Evolutionary conservation across 2,797 vertebrate genomes (phyloP).

Genomic region (Darevskia nairensis): DNA sequence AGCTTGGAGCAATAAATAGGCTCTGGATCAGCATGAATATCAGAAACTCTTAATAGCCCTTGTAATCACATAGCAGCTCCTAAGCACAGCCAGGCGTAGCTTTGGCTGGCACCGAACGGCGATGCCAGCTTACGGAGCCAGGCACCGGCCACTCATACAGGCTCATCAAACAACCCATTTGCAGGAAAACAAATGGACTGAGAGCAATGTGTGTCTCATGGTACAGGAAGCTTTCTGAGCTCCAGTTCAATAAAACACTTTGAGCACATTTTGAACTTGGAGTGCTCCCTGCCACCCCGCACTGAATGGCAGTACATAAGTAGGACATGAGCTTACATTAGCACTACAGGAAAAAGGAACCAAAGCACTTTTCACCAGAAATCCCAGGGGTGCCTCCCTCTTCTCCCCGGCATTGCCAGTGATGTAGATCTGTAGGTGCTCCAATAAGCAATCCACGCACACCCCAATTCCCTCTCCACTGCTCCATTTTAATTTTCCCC

Average conservation of each 20-base stretch:
- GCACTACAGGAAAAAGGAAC: not conserved
- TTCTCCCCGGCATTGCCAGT: not conserved
- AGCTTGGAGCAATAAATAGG: conserved; percentile 59
- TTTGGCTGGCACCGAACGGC: conserved; percentile 42
- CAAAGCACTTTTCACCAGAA: accelerated
- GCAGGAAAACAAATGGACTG: not conserved
- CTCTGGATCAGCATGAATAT: conserved; percentile 60
- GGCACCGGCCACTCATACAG: accelerated
- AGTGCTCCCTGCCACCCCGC: accelerated
- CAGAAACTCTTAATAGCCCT: conserved; percentile 74
- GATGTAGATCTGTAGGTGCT: accelerated
- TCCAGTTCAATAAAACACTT: conserved; percentile 2
- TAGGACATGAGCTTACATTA: not conserved
- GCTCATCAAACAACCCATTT: conserved; percentile 31
- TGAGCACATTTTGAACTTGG: conserved; percentile 16
- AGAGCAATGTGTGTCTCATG: conserved; percentile 6
- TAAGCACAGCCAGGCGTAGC: conserved; percentile 58
- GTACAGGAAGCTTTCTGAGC: not conserved
- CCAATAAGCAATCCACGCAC: conserved; percentile 2
- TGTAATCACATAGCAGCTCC: conserved; percentile 72
- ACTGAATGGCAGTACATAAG: not conserved
- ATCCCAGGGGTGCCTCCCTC: not conserved
- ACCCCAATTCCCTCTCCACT: not conserved
- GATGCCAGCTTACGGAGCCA: conserved; percentile 35
- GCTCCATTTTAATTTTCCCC: not conserved